Evolutionary conservation across 2,797 vertebrate genomes (phyloP), one percentile per base, ranked within the genome.

Genomic region (Lutjanus argentimaculatus): DNA sequence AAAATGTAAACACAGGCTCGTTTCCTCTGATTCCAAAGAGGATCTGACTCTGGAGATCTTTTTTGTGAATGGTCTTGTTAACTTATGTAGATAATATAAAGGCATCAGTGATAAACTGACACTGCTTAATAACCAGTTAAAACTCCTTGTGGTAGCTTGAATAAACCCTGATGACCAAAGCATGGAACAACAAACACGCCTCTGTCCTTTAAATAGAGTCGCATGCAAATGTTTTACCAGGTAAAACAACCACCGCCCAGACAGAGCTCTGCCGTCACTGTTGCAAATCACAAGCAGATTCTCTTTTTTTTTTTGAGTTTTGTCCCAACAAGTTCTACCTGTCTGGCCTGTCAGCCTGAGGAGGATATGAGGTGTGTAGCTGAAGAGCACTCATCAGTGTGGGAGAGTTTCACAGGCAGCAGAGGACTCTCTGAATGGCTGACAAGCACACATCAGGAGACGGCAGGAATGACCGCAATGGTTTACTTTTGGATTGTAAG

Each of bases 301-400:
- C 17, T 57, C 1, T 1, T 19, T 13, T 25, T 51, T 30, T 30
- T 25, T 51, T 30, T 30, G 17, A 36, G 21, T 53, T 71, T 69
- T 85, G 76, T 67, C 58, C 7, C 13, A 80, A 90, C 94, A 87
- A 61, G 92, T 92, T 72, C 8, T 52, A 82, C 92, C 75, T 45
- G 93, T 89, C 84, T 4, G n/a, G 4, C 75, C 9, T 3, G 58
- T 87, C 53, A n/a, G 65, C 25, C 12, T 12, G 8, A 45, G 59
- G 79, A 17, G 4, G 30, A 36, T 36, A 36, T 40, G 43, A 62
- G 3, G 46, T 21, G 8, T 0, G 8, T 0, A 52, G 52, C 12
- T 16, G 6, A 1, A 2, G 30, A 46, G 0, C 21, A 0, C 2
- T 8, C 16, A 6, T 45, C 53, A 9, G 15, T 52, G 21, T 13